These are phyloP conservation scores for Syritta pipiens DNA, from an alignment of 2,888 invertebrate species.

Conservation along the genomic window DNA sequence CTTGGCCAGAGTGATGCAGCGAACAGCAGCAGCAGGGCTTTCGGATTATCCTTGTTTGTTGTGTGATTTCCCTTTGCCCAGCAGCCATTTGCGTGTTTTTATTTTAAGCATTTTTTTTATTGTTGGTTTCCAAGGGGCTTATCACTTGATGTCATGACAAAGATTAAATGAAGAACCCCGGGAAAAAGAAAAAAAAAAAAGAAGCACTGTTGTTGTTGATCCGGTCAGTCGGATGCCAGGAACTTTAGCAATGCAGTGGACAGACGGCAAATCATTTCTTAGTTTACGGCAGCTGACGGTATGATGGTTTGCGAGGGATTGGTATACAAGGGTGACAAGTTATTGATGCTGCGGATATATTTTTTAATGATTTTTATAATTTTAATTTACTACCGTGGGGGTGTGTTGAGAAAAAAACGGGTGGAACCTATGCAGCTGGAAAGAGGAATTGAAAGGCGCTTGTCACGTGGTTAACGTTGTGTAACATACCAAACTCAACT, in stretches of 20 bases:
- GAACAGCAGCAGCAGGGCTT: slow-evolving; percentile 38
- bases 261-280: slow-evolving; percentile 42
- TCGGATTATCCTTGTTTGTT: slow-evolving; percentile 64
- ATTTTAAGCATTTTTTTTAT: slow-evolving; percentile 54
- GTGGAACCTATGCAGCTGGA: too few species aligned
- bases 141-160: slow-evolving; percentile 62
- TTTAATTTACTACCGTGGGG: too few species aligned
- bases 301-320: too few species aligned
- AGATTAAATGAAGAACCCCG: slow-evolving; percentile 50
- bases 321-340: not conserved
- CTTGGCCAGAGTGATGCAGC: not conserved
- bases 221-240: slow-evolving; percentile 53
- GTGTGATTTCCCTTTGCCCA: slow-evolving; percentile 61
- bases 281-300: slow-evolving; percentile 22
- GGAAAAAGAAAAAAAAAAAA: slow-evolving; percentile 27
- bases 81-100: slow-evolving; percentile 58
- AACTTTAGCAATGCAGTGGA: slow-evolving; percentile 52
- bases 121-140: slow-evolving; percentile 61
- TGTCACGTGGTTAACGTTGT: too few species aligned
- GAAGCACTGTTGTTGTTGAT: slow-evolving; percentile 43
- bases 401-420: too few species aligned
- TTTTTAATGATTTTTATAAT: too few species aligned
- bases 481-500: too few species aligned
- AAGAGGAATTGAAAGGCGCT: too few species aligned
- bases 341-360: too few species aligned